phyloP scores from a whole-genome alignment of 2,797 vertebrate species.

The Phylloscopus collybita region DNA sequence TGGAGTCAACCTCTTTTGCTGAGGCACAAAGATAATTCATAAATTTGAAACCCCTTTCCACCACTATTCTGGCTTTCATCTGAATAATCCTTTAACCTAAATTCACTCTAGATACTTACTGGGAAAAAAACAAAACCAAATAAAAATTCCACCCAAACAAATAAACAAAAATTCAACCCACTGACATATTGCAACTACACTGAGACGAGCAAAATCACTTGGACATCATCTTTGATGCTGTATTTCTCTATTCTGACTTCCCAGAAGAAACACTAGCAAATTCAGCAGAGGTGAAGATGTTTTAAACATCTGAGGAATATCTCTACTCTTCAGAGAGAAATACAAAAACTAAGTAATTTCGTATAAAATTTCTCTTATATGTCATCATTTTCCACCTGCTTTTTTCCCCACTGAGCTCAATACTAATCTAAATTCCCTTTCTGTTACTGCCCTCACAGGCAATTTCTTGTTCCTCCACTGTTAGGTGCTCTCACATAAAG shows the following conservation, averaged over 20 bases:
- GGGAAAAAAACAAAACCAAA: neutral
- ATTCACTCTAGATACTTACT: neutral
- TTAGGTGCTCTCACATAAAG: neutral
- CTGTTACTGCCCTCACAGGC: neutral
- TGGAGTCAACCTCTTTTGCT: neutral
- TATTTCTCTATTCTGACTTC: neutral
- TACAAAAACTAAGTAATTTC: neutral
- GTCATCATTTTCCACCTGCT: neutral
- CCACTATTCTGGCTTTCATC: neutral
- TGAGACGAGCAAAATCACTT: neutral
- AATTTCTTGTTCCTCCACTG: neutral
- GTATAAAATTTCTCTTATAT: neutral
- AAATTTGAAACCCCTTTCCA: neutral
- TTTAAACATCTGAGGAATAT: neutral
- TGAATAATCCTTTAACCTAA: neutral
- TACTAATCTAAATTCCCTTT: neutral
- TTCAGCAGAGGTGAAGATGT: neutral
- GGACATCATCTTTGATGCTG: neutral
- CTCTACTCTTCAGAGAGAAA: neutral
- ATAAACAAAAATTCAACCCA: neutral
- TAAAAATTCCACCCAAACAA: neutral
- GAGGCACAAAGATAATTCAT: neutral
- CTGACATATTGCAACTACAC: neutral
- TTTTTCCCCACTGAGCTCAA: rapidly evolving
- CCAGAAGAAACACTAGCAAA: neutral